These are phyloP conservation scores for Apeira syringaria DNA, from an alignment of 2,888 invertebrate species.

Conservation along the genomic window DNA sequence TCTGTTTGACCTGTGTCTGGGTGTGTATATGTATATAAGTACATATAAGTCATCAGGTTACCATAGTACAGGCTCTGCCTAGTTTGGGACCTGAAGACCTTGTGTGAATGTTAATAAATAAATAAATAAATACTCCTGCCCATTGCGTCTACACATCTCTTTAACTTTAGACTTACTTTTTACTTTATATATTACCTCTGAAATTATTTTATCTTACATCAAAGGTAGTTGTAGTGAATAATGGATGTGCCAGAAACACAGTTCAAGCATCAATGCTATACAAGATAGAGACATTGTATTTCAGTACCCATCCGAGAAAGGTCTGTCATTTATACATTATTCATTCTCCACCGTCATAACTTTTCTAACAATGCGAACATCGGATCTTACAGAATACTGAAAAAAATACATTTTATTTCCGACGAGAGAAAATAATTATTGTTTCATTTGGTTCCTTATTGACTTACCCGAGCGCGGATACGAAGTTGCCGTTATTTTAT, in stretches of 20 bases:
- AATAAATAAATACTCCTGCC: too few relatives aligned
- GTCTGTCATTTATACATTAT: constrained; percentile 31
- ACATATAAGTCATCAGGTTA: too few relatives aligned
- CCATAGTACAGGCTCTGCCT: too few relatives aligned
- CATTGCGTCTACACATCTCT: too few relatives aligned
- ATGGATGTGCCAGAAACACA: constrained; percentile 11
- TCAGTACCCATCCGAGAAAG: not conserved
- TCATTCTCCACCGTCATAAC: constrained; percentile 35
- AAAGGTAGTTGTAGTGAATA: constrained; percentile 15
- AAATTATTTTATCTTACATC: too few relatives aligned
- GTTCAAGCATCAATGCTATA: constrained; percentile 5
- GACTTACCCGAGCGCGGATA: constrained; percentile 30
- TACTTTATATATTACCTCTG: too few relatives aligned
- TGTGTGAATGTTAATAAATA: too few relatives aligned
- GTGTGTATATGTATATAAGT: too few relatives aligned
- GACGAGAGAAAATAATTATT: constrained; percentile 37
- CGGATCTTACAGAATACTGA: constrained; percentile 28
- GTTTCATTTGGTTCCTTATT: constrained; percentile 40
- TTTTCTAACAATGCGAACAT: constrained; percentile 33
- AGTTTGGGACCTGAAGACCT: too few relatives aligned
- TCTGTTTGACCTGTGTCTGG: too few relatives aligned
- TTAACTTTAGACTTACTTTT: too few relatives aligned
- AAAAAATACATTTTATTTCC: constrained; percentile 31
- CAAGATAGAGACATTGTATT: constrained; percentile 12
- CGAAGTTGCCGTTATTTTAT: constrained; percentile 31